These are phyloP conservation scores for Odontamblyopus lacepedii DNA, from an alignment of 2,797 vertebrate genomes.

Conservation along the genomic window DNA sequence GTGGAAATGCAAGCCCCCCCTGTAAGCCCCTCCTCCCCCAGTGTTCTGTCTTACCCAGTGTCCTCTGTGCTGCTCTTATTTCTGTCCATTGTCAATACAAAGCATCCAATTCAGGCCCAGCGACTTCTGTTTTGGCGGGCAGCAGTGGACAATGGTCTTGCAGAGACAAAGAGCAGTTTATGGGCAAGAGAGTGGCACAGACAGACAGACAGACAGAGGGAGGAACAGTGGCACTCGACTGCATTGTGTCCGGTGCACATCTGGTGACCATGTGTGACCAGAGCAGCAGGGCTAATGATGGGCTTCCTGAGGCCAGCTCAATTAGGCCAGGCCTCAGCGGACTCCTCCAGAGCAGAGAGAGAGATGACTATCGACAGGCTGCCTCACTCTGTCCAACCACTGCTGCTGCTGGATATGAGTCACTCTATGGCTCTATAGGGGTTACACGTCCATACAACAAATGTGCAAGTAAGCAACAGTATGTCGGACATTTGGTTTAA, in stretches of 20 bases:
- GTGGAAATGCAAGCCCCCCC: constrained; percentile 64
- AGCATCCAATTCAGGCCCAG: constrained; percentile 85
- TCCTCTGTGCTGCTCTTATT: constrained; percentile 55
- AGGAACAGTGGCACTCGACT: constrained; percentile 70
- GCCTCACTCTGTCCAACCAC: constrained; percentile 32
- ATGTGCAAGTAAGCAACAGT: background rate
- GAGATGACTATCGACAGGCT: constrained; percentile 69
- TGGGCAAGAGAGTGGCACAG: constrained; percentile 74
- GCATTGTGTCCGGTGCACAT: constrained; percentile 88
- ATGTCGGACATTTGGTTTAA: background rate
- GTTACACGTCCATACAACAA: background rate
- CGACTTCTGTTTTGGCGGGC: constrained; percentile 80
- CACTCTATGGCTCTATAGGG: constrained; percentile 20
- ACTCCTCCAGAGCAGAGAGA: constrained; percentile 70
- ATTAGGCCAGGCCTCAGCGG: constrained; percentile 85
- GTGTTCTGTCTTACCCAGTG: constrained; percentile 24
- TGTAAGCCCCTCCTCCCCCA: constrained; percentile 15
- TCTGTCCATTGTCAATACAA: constrained; percentile 79
- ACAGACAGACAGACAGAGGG: constrained; percentile 27
- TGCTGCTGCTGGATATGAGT: constrained; percentile 36
- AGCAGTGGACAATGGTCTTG: constrained; percentile 83
- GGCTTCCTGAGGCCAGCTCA: constrained; percentile 92
- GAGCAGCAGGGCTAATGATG: constrained; percentile 90
- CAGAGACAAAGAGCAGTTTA: constrained; percentile 93
- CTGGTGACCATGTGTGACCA: constrained; percentile 96